These are phyloP conservation scores for Drosophila paranaensis DNA, from an alignment of 2,888 invertebrate genomes.

Conservation along the genomic window DNA sequence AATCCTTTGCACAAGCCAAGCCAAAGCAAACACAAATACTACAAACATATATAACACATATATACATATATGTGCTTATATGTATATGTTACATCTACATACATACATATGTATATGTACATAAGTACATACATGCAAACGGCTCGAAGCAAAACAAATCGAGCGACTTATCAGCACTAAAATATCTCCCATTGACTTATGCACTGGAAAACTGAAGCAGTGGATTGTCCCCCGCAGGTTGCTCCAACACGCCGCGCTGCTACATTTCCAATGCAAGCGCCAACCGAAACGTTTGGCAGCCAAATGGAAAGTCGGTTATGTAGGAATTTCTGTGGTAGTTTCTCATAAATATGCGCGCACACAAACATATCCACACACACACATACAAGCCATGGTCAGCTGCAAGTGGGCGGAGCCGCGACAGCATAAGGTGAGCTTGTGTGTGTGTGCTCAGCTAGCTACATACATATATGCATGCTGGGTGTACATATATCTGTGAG, in stretches of 20 bases:
- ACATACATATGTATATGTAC: conserved; percentile 18
- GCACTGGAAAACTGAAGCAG: conserved; percentile 79
- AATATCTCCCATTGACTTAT: conserved; percentile 80
- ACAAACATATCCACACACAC: conserved; percentile 35
- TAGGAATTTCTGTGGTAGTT: conserved; percentile 70
- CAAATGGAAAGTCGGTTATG: conserved; percentile 66
- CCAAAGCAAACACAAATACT: conserved; percentile 63
- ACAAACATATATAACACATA: not conserved
- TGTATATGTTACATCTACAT: not conserved
- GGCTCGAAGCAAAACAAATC: conserved; percentile 72
- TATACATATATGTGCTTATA: not conserved
- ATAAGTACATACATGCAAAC: conserved; percentile 14
- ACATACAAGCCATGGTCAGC: conserved; percentile 54
- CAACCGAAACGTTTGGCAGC: conserved; percentile 65
- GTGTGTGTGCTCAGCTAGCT: conserved; percentile 33
- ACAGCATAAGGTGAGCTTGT: conserved; percentile 69
- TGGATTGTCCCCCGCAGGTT: conserved; percentile 62
- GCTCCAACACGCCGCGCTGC: not conserved
- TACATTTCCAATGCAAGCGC: conserved; percentile 59
- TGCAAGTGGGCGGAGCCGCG: conserved; percentile 84
- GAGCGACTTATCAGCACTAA: conserved; percentile 76
- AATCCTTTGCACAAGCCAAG: conserved; percentile 75
- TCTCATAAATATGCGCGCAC: conserved; percentile 68
- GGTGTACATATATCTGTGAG: conserved; percentile 8
- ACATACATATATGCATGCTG: conserved; percentile 21